A percentile compares a stretch with the other conserved stretches of the same genome.
These are phyloP conservation scores for Myotis planiceps DNA, from an alignment of 2,797 vertebrate genomes.

Conservation along the genomic window DNA sequence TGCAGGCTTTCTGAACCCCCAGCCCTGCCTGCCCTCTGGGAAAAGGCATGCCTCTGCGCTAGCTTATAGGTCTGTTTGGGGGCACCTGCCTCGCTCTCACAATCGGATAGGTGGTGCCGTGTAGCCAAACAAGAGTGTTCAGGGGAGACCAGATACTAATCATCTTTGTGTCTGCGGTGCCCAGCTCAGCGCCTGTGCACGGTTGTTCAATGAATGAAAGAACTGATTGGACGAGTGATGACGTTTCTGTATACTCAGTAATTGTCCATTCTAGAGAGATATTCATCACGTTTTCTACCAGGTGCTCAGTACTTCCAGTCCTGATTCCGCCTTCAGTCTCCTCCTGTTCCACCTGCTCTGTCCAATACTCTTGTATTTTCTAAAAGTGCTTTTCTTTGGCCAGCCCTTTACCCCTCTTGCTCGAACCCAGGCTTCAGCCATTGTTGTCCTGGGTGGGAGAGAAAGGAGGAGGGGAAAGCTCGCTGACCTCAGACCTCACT, in stretches of 20 bases:
- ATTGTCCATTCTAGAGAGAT: not conserved
- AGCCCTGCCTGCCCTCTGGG: not conserved
- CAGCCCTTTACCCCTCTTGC: not conserved
- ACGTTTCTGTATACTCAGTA: not conserved
- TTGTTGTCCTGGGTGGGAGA: not conserved
- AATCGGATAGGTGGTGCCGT: fast-evolving
- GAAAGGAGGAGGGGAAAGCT: not conserved
- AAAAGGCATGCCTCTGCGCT: not conserved
- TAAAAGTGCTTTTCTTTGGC: not conserved
- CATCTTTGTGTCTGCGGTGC: not conserved
- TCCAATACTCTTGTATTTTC: not conserved
- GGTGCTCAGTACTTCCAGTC: not conserved
- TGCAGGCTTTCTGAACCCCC: not conserved
- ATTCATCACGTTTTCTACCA: not conserved
- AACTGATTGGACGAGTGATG: not conserved
- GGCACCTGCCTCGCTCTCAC: not conserved
- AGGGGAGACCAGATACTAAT: fast-evolving
- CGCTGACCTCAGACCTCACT: not conserved
- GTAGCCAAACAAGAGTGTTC: not conserved
- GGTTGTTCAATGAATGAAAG: not conserved
- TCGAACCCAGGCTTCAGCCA: fast-evolving
- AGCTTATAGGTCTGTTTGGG: not conserved
- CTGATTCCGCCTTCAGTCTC: not conserved
- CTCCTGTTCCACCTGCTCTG: not conserved
- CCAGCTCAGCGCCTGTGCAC: not conserved